phyloP scores from a whole-genome alignment of 2,888 invertebrate species.

The Synergus japonicus region DNA sequence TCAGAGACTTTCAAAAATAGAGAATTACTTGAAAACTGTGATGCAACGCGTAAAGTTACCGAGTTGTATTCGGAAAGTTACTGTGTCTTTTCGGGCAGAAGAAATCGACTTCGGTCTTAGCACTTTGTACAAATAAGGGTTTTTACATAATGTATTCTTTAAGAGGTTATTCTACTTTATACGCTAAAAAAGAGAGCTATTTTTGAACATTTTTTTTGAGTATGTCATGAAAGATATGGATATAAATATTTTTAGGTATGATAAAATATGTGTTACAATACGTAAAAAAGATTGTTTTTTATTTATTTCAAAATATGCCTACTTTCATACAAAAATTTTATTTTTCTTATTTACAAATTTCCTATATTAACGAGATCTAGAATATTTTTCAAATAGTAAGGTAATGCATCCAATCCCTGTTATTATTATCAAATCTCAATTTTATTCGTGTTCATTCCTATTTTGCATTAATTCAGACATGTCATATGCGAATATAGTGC shows the following conservation, averaged over 20 bases:
- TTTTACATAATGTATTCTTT: not conserved
- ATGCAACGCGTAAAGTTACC: conserved; percentile 18
- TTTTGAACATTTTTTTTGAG: no score
- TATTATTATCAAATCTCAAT: not conserved
- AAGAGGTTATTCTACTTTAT: no score
- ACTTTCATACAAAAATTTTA: no score
- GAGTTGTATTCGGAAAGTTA: conserved; percentile 33
- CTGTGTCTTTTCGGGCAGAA: conserved; percentile 41
- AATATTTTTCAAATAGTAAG: not conserved
- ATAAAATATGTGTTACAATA: no score
- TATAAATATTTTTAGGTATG: no score
- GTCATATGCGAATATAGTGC: not conserved
- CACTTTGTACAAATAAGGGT: conserved; percentile 21
- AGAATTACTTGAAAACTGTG: conserved; percentile 14
- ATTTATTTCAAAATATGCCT: no score
- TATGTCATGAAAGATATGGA: no score
- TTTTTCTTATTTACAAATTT: no score
- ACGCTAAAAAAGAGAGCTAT: no score
- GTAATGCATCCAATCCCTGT: not conserved
- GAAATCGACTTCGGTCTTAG: conserved; percentile 41
- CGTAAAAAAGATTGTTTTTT: no score
- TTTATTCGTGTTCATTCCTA: not conserved
- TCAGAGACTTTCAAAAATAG: not conserved
- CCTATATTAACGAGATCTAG: no score
- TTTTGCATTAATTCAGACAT: no score